Base-by-base conservation (phyloP, 1,140 invertebrate genomes). In the Adelges cooleyi region DNA sequence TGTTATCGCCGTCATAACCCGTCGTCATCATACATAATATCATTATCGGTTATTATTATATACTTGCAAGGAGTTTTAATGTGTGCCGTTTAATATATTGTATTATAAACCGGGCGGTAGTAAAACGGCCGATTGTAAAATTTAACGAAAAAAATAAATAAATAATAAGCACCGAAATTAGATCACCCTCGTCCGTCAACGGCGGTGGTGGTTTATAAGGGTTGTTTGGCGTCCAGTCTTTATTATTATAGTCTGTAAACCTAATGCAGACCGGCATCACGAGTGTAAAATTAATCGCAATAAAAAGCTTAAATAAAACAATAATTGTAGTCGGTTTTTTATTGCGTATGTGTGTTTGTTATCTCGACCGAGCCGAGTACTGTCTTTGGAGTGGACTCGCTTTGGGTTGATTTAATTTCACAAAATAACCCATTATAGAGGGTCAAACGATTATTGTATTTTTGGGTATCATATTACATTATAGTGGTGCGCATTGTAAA, bases 1-100 rank as follows among this genome's bases (percentile, higher is more conserved):
- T 42, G 22, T 56, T 56, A 56, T 54, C 18, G 49, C 25, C 13
- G 48, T 25, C 49, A 18, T 53, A 20, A 38, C 22, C 33, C 20
- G 17, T 25, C 53, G 40, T 17, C 25, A n/a, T n/a, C n/a, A n/a
- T n/a, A n/a, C n/a, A n/a, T n/a, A n/a, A 4, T 23, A 17, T 62
- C 56, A 48, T 62, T 62, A 62, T 48, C 54, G 42, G 54, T 59
- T 59, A 59, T 59, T 62, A n/a, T n/a, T n/a, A n/a, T n/a, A n/a
- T n/a, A 48, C 42, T 33, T 25, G 3, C 42, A 13, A 48, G 56
- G 42, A 62, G 56, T 42, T 59, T 59, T 46, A 59, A 59, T n/a
- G 40, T 11, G 40, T 23, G 54, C 17, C 54, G 54, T 59, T 59
- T 59, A 59, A 59, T 11, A 23, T 23, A 40, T 11, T 40, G 54